Evolutionary conservation across 2,797 vertebrate genomes (phyloP).

Genomic region (Hydrophis major): DNA sequence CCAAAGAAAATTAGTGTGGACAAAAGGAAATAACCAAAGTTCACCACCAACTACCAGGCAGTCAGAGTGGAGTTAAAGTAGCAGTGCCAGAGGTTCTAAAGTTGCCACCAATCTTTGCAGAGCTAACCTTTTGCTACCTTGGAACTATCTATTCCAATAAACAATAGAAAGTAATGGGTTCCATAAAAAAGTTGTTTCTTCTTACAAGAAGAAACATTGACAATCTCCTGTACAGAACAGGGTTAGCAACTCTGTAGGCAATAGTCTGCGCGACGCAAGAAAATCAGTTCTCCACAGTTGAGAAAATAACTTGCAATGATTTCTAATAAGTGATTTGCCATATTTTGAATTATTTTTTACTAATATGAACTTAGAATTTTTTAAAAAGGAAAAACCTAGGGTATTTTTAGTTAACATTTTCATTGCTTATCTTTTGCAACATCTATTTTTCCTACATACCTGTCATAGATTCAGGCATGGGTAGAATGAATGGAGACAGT

Average conservation of each 20-base stretch:
- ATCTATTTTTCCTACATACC: neutral
- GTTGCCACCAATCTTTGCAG: neutral
- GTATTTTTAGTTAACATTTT: neutral
- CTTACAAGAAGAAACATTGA: neutral
- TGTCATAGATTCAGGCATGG: too few species aligned
- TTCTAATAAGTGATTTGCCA: constrained; percentile 10
- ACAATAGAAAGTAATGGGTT: neutral
- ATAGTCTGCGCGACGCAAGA: neutral
- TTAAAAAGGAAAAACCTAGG: neutral
- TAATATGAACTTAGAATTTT: constrained; percentile 6
- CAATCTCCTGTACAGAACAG: neutral
- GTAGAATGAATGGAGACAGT: too few species aligned
- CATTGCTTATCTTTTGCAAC: constrained; percentile 7
- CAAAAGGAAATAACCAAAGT: neutral
- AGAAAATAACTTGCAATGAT: neutral
- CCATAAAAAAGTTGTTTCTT: neutral
- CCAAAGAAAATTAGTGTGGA: neutral
- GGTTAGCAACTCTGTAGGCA: neutral
- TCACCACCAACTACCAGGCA: neutral
- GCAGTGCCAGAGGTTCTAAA: neutral
- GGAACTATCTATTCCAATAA: neutral
- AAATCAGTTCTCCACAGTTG: neutral
- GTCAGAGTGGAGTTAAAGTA: neutral
- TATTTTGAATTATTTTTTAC: neutral
- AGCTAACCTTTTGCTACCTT: neutral